Conservation (phyloP, 2,888 invertebrate species). For the Dicycla oo region DNA sequence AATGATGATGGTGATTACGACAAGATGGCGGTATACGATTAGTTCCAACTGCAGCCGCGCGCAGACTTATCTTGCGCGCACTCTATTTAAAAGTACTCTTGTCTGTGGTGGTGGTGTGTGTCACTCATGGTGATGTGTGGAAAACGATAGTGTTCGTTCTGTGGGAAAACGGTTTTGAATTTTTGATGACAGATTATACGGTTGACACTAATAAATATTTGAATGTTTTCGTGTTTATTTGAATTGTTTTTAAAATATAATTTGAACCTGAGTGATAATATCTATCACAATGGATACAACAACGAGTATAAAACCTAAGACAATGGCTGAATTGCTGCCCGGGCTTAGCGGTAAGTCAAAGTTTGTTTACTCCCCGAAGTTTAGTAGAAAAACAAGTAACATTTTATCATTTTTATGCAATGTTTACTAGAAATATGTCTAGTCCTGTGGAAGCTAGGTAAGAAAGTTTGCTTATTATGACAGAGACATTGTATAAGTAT, state of each 20-base stretch:
- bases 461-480: background rate
- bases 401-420: background rate
- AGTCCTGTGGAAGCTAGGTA: background rate
- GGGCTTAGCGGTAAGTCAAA: conserved; percentile 74
- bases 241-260: conserved; percentile 18
- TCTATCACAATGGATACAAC: conserved; percentile 73
- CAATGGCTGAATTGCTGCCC: conserved; percentile 81
- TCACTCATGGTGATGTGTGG: no score
- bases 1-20: no score
- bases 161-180: no score
- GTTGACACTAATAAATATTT: conserved; percentile 62
- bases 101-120: no score
- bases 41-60: no score
- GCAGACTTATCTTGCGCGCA: no score
- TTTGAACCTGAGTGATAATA: conserved; percentile 31
- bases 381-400: background rate
- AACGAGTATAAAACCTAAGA: conserved; percentile 73
- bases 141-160: no score
- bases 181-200: conserved; percentile 57
- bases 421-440: background rate
- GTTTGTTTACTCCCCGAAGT: conserved; percentile 29
- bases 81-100: no score
- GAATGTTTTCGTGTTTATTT: conserved; percentile 58
- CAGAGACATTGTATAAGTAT: background rate
- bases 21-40: no score